Base-by-base conservation (phyloP, 1,140 invertebrate species). In the Geopemphigus sp. region DNA sequence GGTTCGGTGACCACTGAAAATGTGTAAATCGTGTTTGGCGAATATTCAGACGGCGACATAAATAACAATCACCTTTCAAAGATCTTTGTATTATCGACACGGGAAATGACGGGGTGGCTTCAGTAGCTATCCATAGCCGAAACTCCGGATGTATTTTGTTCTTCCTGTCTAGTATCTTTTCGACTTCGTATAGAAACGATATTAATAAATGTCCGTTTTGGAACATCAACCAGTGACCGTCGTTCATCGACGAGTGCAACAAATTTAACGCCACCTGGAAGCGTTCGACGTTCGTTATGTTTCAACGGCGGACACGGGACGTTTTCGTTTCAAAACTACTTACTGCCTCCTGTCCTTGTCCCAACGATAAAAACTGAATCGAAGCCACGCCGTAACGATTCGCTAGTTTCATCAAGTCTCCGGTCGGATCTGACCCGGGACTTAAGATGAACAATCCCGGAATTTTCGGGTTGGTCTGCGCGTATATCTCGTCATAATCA, bases 41-140 rank as follows among this genome's bases (percentile, higher is more conserved):
- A 8, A 70, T 26, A 26, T 53, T 19, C 6, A 17, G 6, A 15
- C 14, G 10, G 17, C 91, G 94, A 2, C 50, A 29, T 3, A 24
- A 4, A 70, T 5, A 11, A 53, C 0, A 15, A 50, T 95, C 93
- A 85, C 95, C 93, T 94, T 87, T 57, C 0, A 95, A 85, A 1
- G 93, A 94, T 81, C 91, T 88, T 84, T 96, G 94, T 57, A 96
- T 84, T 82, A 97, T 92, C 54, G 94, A 94, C 83, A 96, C 94
- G 6, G 95, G 95, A 85, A 97, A 96, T 2, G 88, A 88, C 0
- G 90, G 89, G 1, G 91, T 93, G 0, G 94, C 92, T 84, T 96
- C 94, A 0, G 94, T 96, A 1, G 94, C 96, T 39, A 97, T 86
- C 95, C 95, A 97, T 0, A 97, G 86, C n/a, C 95, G 87, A 85